Evolutionary conservation across 2,797 vertebrate species (phyloP), one percentile per base, ranked within the genome.

Genomic region (Sebastiscus albofasciatus): DNA sequence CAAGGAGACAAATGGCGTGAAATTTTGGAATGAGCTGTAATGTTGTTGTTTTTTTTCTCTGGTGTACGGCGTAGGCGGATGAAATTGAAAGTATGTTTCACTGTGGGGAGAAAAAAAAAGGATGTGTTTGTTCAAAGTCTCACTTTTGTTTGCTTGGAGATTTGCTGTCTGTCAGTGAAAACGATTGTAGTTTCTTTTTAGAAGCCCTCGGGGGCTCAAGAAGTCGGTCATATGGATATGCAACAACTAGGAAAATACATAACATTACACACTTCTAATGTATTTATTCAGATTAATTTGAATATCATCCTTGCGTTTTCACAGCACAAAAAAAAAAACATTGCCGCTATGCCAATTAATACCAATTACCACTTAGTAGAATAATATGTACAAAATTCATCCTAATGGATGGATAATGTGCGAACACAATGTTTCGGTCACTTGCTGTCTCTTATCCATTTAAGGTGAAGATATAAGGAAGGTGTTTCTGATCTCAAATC

Each of bases 1-100:
- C 97, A 95, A 96, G 91, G 97, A 98, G 98, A 99, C 96, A 96
- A 98, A 99, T 99, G 96, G 93, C 95, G 89, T 90, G 81, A 91
- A 93, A 92, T 90, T 91, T 88, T 91, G 92, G 93, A 96, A 95
- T 95, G 94, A 95, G 95, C 93, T 94, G 95, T 95, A 95, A 95
- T 96, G 95, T 95, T 96, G 92, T 95, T 96, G 96, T 94, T 95
- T 84, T 91, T 93, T 92, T n/a, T 67, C 58, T 93, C 94, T 33
- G 62, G 75, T 83, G 54, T 75, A 27, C 26, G 22, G 22, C 67
- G 54, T 49, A 39, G 20, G 69, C 58, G 39, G 31, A 65, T 55
- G 13, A 68, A 79, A 72, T 26, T 24, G 33, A 82, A 80, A 83
- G 78, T 66, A 39, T 64, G 11, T 33, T 14, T 36, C n/a, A 24